Evolutionary conservation across 2,888 invertebrate species (phyloP).

Genomic region (Encarsia formosa): DNA sequence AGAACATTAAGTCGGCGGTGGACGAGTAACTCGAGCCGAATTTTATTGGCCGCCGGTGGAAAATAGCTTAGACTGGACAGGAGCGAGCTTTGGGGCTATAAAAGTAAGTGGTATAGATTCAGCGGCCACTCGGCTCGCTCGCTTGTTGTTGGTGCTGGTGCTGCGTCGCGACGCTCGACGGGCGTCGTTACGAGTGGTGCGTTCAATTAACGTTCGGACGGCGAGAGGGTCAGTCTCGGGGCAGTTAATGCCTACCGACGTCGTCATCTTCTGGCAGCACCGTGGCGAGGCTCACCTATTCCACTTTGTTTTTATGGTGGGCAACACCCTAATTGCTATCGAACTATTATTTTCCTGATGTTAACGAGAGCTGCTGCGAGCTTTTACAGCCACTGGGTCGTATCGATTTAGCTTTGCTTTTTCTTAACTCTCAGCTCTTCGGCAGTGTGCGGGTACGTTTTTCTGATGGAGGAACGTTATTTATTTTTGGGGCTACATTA

Average conservation of each 20-base stretch:
- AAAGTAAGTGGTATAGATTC: slow-evolving; percentile 52
- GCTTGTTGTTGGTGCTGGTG: slow-evolving; percentile 3
- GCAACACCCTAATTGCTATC: slow-evolving; percentile 50
- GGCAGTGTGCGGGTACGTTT: too few species aligned
- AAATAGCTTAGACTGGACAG: not conserved
- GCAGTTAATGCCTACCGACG: slow-evolving; percentile 48
- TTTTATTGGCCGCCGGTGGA: too few species aligned
- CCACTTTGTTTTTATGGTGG: slow-evolving; percentile 50
- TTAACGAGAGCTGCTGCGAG: too few species aligned
- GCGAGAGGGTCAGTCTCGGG: slow-evolving; percentile 38
- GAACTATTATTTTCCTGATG: slow-evolving; percentile 45
- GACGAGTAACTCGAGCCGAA: too few species aligned
- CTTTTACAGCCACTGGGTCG: too few species aligned
- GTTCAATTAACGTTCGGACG: slow-evolving; percentile 51
- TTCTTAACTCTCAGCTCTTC: too few species aligned
- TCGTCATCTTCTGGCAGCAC: slow-evolving; percentile 35
- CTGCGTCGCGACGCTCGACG: slow-evolving; percentile 31
- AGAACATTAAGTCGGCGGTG: too few species aligned
- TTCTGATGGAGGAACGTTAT: too few species aligned
- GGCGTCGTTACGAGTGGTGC: slow-evolving; percentile 44
- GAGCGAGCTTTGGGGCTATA: slow-evolving; percentile 37
- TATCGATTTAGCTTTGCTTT: too few species aligned
- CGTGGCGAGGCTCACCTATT: slow-evolving; percentile 43
- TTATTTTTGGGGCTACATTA: too few species aligned
- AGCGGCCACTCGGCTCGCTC: slow-evolving; percentile 19